phyloP scores from a whole-genome alignment of 1,140 invertebrate species.

The Psilanteris sp. region DNA sequence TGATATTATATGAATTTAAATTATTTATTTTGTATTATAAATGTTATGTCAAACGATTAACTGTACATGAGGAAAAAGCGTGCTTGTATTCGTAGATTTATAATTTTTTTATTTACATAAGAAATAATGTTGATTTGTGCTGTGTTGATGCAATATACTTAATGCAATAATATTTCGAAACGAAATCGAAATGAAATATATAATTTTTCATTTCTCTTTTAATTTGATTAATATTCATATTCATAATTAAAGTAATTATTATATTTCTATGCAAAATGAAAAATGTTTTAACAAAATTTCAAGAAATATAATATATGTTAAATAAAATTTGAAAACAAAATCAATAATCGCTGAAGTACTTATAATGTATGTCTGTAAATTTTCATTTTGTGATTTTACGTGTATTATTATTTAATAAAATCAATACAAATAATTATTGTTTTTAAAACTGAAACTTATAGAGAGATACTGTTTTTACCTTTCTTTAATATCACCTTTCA shows the following conservation, averaged over 20 bases:
- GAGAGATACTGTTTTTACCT: too few species aligned
- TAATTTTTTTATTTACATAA: too few species aligned
- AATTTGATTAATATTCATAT: background rate
- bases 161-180: background rate
- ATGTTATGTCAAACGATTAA: too few species aligned
- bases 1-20: too few species aligned
- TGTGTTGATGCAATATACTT: background rate
- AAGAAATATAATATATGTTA: background rate
- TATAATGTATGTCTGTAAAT: conserved; percentile 3
- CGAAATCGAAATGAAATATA: background rate
- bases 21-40: too few species aligned
- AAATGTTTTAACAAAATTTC: background rate
- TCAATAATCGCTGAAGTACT: conserved; percentile 6
- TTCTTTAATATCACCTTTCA: too few species aligned
- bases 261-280: background rate
- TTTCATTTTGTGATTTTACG: conserved; percentile 7
- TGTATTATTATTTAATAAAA: conserved; percentile 2
- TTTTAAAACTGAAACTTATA: too few species aligned
- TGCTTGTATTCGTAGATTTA: too few species aligned
- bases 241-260: background rate
- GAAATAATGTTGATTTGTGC: too few species aligned
- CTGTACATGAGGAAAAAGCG: too few species aligned
- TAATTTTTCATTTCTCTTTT: too few species aligned
- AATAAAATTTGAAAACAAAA: background rate
- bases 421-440: background rate